Percentiles rank a stretch among this genome's conserved stretches.
Conservation (phyloP, 2,113 vertebrate genomes). For the Hypocryptadius cinnamomeus region DNA sequence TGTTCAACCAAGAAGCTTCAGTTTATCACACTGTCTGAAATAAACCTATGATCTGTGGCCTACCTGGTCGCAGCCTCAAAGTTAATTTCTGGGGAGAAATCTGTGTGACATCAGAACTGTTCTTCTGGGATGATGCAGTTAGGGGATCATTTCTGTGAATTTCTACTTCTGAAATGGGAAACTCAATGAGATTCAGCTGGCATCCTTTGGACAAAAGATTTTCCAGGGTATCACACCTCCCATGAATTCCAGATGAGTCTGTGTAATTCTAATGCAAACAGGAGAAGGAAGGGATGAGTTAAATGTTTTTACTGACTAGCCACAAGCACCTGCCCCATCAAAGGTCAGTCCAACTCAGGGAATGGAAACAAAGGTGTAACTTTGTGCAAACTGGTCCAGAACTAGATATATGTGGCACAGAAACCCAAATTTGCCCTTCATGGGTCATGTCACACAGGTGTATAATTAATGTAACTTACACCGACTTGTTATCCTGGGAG, state of each 20-base stretch:
- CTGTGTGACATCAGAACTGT: constrained; percentile 75
- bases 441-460: not conserved
- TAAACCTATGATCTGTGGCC: not conserved
- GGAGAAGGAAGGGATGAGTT: not conserved
- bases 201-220: constrained; percentile 83
- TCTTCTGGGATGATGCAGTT: constrained; percentile 65
- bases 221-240: constrained; percentile 82
- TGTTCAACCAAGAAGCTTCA: not conserved
- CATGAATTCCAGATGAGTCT: constrained; percentile 71
- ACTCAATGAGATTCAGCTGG: constrained; percentile 72
- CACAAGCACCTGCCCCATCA: not conserved
- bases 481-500: not conserved
- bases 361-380: not conserved
- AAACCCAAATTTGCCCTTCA: not conserved
- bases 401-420: not conserved
- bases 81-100: constrained; percentile 88
- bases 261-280: constrained; percentile 85
- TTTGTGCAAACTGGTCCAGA: not conserved
- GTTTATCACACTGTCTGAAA: not conserved
- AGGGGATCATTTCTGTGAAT: constrained; percentile 76
- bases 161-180: constrained; percentile 75
- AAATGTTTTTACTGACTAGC: not conserved
- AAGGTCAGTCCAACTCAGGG: not conserved
- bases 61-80: constrained; percentile 86
- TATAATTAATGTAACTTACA: constrained; percentile 28